Evolutionary conservation across 2,113 vertebrate genomes (phyloP).

Genomic region (Nerophis ophidion): DNA sequence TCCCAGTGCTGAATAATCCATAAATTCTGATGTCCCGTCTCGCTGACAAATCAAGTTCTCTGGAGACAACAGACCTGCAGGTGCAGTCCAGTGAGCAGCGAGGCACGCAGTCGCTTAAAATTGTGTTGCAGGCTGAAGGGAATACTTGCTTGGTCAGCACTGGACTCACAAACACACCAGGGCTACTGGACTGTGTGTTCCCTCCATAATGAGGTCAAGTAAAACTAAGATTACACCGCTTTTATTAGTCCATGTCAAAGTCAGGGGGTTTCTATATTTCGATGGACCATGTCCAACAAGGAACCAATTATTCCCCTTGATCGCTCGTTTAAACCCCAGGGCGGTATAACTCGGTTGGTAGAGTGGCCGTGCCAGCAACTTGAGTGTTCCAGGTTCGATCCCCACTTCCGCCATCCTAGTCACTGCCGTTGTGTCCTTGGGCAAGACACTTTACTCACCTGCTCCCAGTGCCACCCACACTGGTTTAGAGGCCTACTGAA

Average conservation of each 20-base stretch:
- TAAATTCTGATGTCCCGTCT: slow-evolving; percentile 36
- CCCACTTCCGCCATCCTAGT: no score
- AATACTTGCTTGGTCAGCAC: slow-evolving; percentile 1
- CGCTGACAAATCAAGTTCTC: slow-evolving; percentile 36
- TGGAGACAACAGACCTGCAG: slow-evolving; percentile 35
- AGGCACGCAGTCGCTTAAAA: slow-evolving; percentile 16
- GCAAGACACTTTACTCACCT: no score
- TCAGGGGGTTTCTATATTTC: not conserved
- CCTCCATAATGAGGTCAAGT: not conserved
- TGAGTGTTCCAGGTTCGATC: no score
- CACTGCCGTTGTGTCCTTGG: no score
- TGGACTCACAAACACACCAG: not conserved
- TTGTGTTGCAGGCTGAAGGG: slow-evolving; percentile 2
- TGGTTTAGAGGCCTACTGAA: no score
- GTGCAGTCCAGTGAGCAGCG: slow-evolving; percentile 23
- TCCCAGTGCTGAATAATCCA: slow-evolving; percentile 39
- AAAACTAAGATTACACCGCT: not conserved
- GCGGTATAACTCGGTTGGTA: no score
- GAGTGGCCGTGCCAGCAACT: no score
- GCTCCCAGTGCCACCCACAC: no score
- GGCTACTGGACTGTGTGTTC: not conserved
- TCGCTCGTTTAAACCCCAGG: no score
- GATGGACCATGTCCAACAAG: no score
- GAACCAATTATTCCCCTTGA: no score
- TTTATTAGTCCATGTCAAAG: not conserved